Base-by-base conservation (phyloP, 2,797 vertebrate genomes). In the Pachyuromys duprasi region DNA sequence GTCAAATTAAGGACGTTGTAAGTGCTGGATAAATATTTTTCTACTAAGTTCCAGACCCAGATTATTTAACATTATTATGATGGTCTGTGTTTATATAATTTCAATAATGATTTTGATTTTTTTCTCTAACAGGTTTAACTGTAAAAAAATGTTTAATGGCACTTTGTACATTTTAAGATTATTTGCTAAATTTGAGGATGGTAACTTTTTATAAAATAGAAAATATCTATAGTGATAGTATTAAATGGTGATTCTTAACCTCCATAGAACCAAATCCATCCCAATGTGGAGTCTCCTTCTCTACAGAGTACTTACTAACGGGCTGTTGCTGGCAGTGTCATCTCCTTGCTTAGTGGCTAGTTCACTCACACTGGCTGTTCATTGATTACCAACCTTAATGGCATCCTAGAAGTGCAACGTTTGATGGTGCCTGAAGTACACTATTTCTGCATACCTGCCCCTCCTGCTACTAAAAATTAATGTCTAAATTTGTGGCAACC, bases 331-430 rank as follows among this genome's bases (percentile, higher is more conserved):
- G 26, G 24, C 49, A 42, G 31, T 55, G 2, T 13, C 3, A 0
- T 6, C 67, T 70, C 57, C 24, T 31, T 5, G 12, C 49, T 31
- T 8, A 6, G 5, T 14, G n/a, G 26, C 69, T 7, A 0, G 18
- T 12, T 2, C 12, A 20, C 15, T 39, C 0, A 12, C 6, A 3
- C 9, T 3, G 42, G 33, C 67, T 8, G 0, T 9, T 4, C 31
- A 8, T 60, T 36, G 7, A 26, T 33, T 17, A n/a, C 28, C 42
- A 17, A 0, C 28, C 53, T 57, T 36, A 33, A n/a, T 2, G 15
- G 31, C 33, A 24, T 17, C 62, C 60, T 1, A 8, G 70, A n/a
- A 33, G 45, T 36, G 8, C 33, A 33, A 3, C 0, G 0, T 2
- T 7, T 1, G 7, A 14, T 6, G 12, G 39, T 31, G 45, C 65